phyloP scores from a whole-genome alignment of 2,113 vertebrate species.

The Urocolius indicus region DNA sequence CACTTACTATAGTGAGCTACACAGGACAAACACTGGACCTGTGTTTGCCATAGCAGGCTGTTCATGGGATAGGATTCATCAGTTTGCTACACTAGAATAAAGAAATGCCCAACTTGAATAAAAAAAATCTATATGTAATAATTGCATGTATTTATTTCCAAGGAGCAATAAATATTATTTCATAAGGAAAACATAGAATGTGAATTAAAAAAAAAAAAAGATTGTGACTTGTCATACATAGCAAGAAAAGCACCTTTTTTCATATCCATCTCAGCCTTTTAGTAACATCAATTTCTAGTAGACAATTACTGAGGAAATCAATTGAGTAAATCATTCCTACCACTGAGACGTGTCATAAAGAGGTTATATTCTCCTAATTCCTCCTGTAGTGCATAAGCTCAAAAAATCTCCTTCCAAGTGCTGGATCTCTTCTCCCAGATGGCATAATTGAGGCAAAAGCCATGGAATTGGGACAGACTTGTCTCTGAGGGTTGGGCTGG shows the following conservation, averaged over 20 bases:
- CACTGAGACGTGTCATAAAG: neutral
- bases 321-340: neutral
- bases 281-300: neutral
- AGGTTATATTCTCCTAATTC: neutral
- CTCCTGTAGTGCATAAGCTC: neutral
- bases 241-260: neutral
- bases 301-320: neutral
- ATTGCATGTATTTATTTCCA: neutral
- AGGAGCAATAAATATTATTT: neutral
- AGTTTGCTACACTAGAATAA: neutral
- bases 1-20: neutral
- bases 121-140: neutral
- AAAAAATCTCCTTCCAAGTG: neutral
- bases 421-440: neutral
- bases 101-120: neutral
- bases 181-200: neutral
- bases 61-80: neutral
- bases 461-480: no score
- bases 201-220: neutral
- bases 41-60: neutral
- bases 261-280: neutral
- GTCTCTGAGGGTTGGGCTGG: neutral
- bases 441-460: no score
- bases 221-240: neutral
- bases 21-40: neutral